These are phyloP conservation scores for Drosophila niveifrons DNA, from an alignment of 2,888 invertebrate genomes.

Conservation along the genomic window DNA sequence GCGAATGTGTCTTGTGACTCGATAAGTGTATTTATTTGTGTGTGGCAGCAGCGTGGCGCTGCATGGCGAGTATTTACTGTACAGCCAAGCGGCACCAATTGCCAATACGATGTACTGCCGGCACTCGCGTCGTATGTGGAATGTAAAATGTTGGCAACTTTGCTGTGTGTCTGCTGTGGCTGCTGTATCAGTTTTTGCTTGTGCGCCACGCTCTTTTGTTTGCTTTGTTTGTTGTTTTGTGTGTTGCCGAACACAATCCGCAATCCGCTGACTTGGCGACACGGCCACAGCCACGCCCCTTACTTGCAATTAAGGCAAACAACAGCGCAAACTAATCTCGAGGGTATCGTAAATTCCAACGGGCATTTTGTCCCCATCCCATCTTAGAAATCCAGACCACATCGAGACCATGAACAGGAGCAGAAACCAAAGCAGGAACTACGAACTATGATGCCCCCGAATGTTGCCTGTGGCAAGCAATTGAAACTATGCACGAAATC, in stretches of 20 bases:
- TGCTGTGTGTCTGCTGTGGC: conserved; percentile 28
- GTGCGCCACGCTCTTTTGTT: conserved; percentile 1
- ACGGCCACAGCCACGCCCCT: conserved; percentile 66
- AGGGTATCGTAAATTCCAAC: conserved; percentile 76
- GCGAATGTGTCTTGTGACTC: conserved; percentile 65
- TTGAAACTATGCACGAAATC: conserved; percentile 74
- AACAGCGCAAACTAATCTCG: conserved; percentile 76
- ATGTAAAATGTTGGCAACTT: conserved; percentile 21
- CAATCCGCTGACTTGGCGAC: conserved; percentile 74
- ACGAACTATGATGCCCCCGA: conserved; percentile 1
- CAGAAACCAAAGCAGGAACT: conserved; percentile 1
- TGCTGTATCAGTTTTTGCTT: conserved; percentile 14
- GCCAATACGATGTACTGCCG: conserved; percentile 28
- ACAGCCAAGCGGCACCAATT: conserved; percentile 60
- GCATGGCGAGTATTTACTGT: conserved; percentile 64
- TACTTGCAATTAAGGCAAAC: conserved; percentile 77
- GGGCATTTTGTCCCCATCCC: conserved; percentile 62
- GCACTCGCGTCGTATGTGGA: conserved; percentile 51
- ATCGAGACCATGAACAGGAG: conserved; percentile 6
- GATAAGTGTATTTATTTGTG: conserved; percentile 78
- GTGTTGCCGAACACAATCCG: conserved; percentile 30
- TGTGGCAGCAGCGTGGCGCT: conserved; percentile 40
- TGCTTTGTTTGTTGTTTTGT: conserved; percentile 18
- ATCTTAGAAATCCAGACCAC: conserved; percentile 7
- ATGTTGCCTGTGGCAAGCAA: conserved; percentile 55